Base-by-base conservation (phyloP, 2,888 invertebrate genomes). In the Eupeodes luniger region DNA sequence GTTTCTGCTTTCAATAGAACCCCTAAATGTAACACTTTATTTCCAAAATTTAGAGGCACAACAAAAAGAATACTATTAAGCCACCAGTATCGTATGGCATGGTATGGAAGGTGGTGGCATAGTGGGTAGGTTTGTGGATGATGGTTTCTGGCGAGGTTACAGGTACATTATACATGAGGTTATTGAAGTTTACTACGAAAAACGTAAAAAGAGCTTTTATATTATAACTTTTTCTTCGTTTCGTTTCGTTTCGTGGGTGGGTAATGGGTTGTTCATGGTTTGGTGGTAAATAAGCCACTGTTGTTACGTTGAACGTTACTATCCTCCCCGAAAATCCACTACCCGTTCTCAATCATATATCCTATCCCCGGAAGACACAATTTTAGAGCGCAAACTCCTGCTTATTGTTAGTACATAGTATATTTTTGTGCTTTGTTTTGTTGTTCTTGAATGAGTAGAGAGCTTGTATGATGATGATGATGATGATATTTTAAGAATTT, bases 191-290 rank as follows among this genome's bases (percentile, higher is more conserved):
- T 87, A 87, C 83, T 76, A 87, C 79, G 70, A 87, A 72, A 72
- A 84, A 72, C 76, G 79, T 79, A 76, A 61, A 86, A 83, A 36
- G 57, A 87, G 85, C 85, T 86, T 86, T 86, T 69, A 19, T 47
- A 47, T 47, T 59, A 12, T 34, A 2, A 19, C 19, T 19, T 19
- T 19, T 19, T 19, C 19, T 19, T 19, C 10, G 10, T 19, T 19
- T 19, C 19, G 44, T 62, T 70, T 61, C 72, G 16, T 9, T 12
- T 62, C 62, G 34, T 34, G 7, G 36, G 7, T 40, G 40, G 19
- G 53, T 40, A 1, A 19, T 19, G 79, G 76, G 55, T 27, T 27
- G 27, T 27, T n/a, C n/a, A n/a, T 27, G 27, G 27, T 27, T 27
- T 27, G 27, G 27, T 83, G 83, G 80, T 87, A 80, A 72, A 87